Evolutionary conservation across 2,888 invertebrate genomes (phyloP), one percentile per base, ranked within the genome.

Genomic region (Coelinius sp.): DNA sequence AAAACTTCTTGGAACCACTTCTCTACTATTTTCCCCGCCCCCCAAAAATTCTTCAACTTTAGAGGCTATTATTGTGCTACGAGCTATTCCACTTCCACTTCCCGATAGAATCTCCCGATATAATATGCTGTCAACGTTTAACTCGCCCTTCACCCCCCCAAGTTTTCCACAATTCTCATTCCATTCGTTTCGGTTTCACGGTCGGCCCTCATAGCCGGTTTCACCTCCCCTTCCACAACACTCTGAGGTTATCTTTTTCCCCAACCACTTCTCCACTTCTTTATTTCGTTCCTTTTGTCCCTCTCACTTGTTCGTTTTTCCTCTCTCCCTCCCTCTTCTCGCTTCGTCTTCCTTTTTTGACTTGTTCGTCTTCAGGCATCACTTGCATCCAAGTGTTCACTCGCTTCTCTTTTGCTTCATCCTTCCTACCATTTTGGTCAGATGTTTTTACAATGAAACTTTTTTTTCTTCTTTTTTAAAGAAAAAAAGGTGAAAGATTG

Each of bases 271-370:
- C 31, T 68, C 68, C 12, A n/a, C 38, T 53, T 31, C 44, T 52
- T 70, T 27, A 31, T 63, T 25, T 56, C 27, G 7, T 35, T 38
- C 35, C 24, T 53, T 49, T 22, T 25, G 52, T 53, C 46, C 68
- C 31, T 25, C 59, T n/a, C 46, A 49, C 31, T 53, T n/a, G 6
- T 64, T 59, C 38, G 71, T 88, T 12, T 88, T 86, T 24, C 85
- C 86, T 44, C 84, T 81, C 44, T 82, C 8, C 77, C 78, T 12
- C 77, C 78, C 46, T 77, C 70, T 41, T n/a, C 41, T 41, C n/a
- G 41, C n/a, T n/a, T 41, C n/a, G n/a, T n/a, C 10, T 12, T 41
- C 1, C n/a, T 5, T n/a, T n/a, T 41, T 41, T n/a, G 3, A 5
- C 41, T 12, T 1, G 12, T n/a, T 6, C 41, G 20, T 46, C 20